Conservation (phyloP, 2,888 invertebrate genomes). For the Pteria penguin region DNA sequence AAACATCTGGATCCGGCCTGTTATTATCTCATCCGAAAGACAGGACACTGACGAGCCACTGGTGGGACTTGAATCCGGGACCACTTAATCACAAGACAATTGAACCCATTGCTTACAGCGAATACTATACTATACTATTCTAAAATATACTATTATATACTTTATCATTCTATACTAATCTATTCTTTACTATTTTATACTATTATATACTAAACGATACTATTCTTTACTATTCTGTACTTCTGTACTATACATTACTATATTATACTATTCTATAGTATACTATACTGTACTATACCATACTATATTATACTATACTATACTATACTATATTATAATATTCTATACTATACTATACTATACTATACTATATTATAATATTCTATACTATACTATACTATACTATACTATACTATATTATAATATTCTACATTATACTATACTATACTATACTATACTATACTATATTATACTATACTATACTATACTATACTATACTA, state of each 20-base stretch:
- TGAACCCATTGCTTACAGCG: too few species aligned
- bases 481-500: conserved; percentile 35
- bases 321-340: conserved; percentile 42
- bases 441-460: conserved; percentile 36
- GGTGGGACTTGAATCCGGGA: too few species aligned
- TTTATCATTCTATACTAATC: conserved; percentile 11
- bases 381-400: too few species aligned
- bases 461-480: conserved; percentile 40
- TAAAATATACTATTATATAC: conserved; percentile 1
- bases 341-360: conserved; percentile 42
- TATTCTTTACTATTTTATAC: conserved; percentile 22
- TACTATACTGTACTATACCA: conserved; percentile 40
- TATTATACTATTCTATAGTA: conserved; percentile 38
- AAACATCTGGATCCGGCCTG: too few species aligned
- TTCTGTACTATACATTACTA: too few species aligned
- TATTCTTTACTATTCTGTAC: conserved; percentile 33
- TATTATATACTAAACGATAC: conserved; percentile 32
- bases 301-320: conserved; percentile 40
- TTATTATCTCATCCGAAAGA: too few species aligned
- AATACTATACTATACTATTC: conserved; percentile 12
- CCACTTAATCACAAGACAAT: too few species aligned
- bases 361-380: conserved; percentile 44
- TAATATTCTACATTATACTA: conserved; percentile 43
- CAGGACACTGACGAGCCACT: too few species aligned
- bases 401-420: too few species aligned